Percentiles rank a stretch among this genome's conserved stretches.
Evolutionary conservation across 35 echinoderm and acorn worm genomes (phyloP).

Genomic region (Lytechinus pictus): DNA sequence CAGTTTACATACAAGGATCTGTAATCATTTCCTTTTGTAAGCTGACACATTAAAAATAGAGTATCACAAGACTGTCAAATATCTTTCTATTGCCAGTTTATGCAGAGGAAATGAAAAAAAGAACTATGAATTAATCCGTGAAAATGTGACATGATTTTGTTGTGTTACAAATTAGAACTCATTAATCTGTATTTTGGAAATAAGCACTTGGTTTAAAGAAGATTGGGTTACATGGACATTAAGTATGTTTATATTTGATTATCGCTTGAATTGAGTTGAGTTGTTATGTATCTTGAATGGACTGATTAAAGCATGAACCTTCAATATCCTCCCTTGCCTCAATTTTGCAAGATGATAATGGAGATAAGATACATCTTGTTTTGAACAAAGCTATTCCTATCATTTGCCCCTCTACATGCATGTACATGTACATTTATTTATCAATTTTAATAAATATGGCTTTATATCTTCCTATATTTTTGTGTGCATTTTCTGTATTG

Average conservation of each 20-base stretch:
- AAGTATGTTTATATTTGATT: neutral
- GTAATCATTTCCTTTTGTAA: neutral
- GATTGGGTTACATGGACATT: neutral
- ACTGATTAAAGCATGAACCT: neutral
- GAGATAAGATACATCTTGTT: neutral
- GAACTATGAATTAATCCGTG: too few species aligned
- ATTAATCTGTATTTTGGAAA: too few species aligned
- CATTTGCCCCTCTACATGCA: neutral
- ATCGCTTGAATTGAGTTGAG: neutral
- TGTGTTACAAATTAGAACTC: too few species aligned
- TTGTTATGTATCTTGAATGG: neutral
- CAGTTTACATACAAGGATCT: neutral
- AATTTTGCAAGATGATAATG: neutral
- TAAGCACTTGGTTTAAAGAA: too few species aligned
- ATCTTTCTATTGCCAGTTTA: too few species aligned
- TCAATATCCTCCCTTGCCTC: neutral
- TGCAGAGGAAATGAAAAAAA: too few species aligned
- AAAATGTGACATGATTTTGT: too few species aligned
- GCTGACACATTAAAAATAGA: neutral
- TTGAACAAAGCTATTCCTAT: neutral
- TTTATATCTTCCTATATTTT: too few species aligned
- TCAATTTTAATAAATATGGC: too few species aligned
- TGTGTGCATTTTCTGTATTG: too few species aligned
- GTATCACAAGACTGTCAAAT: neutral
- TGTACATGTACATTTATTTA: too few species aligned